These are phyloP conservation scores for Philopedon plagiatum DNA, from an alignment of 2,888 invertebrate genomes.

Conservation along the genomic window DNA sequence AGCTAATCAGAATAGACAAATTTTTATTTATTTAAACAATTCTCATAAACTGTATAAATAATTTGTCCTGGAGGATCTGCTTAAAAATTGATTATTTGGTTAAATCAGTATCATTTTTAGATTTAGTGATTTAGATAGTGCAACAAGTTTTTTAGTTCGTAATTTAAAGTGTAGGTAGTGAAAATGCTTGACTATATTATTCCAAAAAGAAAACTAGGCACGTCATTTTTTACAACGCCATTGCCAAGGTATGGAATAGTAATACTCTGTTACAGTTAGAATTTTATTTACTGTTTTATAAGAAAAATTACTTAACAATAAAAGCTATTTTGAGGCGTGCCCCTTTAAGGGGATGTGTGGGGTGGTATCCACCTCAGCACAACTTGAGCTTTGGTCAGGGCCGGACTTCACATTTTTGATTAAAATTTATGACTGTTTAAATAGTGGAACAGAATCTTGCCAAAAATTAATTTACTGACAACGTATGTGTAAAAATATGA, in stretches of 20 bases:
- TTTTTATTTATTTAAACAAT: background rate
- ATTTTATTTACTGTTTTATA: too few species aligned
- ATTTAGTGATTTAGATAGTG: background rate
- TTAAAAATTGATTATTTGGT: background rate
- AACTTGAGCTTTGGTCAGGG: too few species aligned
- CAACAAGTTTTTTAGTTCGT: background rate
- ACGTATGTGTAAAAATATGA: too few species aligned
- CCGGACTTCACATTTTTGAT: too few species aligned
- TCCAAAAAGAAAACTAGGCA: background rate
- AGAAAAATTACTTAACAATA: too few species aligned
- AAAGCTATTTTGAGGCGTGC: too few species aligned
- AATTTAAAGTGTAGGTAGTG: background rate
- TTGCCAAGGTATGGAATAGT: background rate
- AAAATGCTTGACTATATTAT: slow-evolving; percentile 3
- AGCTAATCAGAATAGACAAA: background rate
- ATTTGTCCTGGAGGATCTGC: background rate
- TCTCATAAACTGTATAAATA: background rate
- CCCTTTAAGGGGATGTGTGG: too few species aligned
- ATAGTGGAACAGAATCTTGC: too few species aligned
- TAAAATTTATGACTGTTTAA: too few species aligned
- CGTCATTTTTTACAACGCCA: background rate
- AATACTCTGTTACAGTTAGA: too few species aligned
- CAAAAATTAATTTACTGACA: too few species aligned
- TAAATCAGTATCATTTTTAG: background rate
- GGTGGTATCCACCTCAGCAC: too few species aligned